Evolutionary conservation across 1,140 invertebrate genomes (phyloP).

Genomic region (Drosophila erecta): DNA sequence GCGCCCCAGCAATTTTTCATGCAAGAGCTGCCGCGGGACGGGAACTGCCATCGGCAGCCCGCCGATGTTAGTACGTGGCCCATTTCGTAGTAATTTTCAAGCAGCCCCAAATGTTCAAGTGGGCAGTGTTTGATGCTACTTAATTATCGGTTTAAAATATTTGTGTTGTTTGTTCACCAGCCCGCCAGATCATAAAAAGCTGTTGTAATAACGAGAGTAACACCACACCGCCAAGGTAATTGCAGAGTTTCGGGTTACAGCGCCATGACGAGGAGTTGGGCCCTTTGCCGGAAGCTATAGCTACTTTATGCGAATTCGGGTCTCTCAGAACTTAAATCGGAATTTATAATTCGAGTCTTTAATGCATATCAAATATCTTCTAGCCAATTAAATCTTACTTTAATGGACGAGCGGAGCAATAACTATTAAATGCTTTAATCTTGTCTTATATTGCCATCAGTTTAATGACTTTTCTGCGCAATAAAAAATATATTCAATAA

Average conservation of each 20-base stretch:
- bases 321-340: conserved; percentile 12
- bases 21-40: conserved; percentile 44
- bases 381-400: conserved; percentile 6
- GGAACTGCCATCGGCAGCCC: conserved; percentile 23
- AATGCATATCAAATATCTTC: conserved; percentile 31
- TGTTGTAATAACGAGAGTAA: conserved; percentile 48
- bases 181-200: conserved; percentile 25
- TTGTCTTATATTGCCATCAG: conserved; percentile 18
- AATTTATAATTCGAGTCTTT: conserved; percentile 10
- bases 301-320: conserved; percentile 24
- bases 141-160: conserved; percentile 57
- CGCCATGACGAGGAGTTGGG: conserved; percentile 29
- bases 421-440: conserved; percentile 28
- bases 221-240: conserved; percentile 46
- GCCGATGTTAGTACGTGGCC: conserved; percentile 8
- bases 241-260: conserved; percentile 26
- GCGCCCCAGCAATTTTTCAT: conserved; percentile 57
- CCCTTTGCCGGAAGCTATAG: conserved; percentile 35
- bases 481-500: conserved; percentile 27
- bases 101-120: conserved; percentile 1
- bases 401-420: conserved; percentile 11
- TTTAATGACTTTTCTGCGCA: neutral
- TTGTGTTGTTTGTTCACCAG: conserved; percentile 46
- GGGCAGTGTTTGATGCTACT: conserved; percentile 33
- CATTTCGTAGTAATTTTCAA: conserved; percentile 22